Evolutionary conservation across 2,888 invertebrate species (phyloP), one percentile per base, ranked within the genome.

Genomic region (Trachelus iudaicus): DNA sequence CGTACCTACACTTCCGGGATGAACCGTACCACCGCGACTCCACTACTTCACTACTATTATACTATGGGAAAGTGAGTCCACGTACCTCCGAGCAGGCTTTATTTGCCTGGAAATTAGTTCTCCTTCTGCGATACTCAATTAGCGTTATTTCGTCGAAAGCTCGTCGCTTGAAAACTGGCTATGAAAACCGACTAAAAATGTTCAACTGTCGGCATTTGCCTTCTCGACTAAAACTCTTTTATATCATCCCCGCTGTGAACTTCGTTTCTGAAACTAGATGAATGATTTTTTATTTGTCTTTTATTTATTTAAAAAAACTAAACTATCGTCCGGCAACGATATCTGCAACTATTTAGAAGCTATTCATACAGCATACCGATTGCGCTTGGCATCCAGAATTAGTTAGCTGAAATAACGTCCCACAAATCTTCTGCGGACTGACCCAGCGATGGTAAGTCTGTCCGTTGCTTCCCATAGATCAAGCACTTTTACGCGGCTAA

Each of bases 401-500:
- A 69, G 69, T 69, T 69, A 9, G 69, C 73, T n/a, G 35, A 73
- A 73, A 73, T 73, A 35, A 73, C n/a, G 12, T 34, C 35, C 35
- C 34, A 35, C 73, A 35, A 73, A 73, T 73, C 73, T 73, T 35
- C 31, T 34, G 31, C 69, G 11, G 71, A n/a, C 73, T 35, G 34
- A 34, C 34, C 73, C 13, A 34, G 12, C 73, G 73, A 30, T 73
- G n/a, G n/a, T 34, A 40, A 34, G 73, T 73, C 73, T 34, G 15
- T 73, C 73, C 73, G 73, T 73, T 73, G 31, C n/a, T 73, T 15
- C 34, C 73, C 73, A 73, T 73, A 34, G 34, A 73, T 73, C 73
- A 35, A 35, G 35, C 73, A 34, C 34, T 73, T 73, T 77, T 56
- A 74, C 73, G 33, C 40, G 37, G n/a, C 11, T 69, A 30, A 75